Conservation (phyloP, 2,888 invertebrate species). For the Nomada flava region DNA sequence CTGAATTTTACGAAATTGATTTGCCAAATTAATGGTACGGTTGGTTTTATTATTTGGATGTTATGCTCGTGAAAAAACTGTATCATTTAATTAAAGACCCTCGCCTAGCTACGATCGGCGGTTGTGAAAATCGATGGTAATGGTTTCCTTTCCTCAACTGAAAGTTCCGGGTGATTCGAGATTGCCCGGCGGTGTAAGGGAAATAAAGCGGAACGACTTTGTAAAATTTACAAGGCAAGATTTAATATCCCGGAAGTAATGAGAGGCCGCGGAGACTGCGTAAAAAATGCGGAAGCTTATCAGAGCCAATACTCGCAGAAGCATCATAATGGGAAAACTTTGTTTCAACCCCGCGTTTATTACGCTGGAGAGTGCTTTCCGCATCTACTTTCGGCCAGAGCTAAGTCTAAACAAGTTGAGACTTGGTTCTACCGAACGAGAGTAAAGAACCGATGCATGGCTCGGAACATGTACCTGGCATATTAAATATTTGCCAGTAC, state of each 20-base stretch:
- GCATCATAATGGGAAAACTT: slow-evolving; percentile 33
- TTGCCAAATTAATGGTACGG: too few relatives aligned
- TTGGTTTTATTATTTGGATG: too few relatives aligned
- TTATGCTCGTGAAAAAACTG: too few relatives aligned
- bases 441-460: too few relatives aligned
- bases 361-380: slow-evolving; percentile 22
- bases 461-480: too few relatives aligned
- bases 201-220: not conserved
- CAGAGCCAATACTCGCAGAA: slow-evolving; percentile 4
- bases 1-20: not conserved
- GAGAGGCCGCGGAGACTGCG: not conserved
- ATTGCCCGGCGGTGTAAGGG: too few relatives aligned
- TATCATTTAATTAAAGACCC: too few relatives aligned
- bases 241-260: slow-evolving; percentile 11
- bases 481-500: too few relatives aligned
- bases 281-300: slow-evolving; percentile 19
- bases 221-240: not conserved
- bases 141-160: too few relatives aligned
- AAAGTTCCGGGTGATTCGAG: too few relatives aligned
- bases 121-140: too few relatives aligned
- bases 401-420: not conserved
- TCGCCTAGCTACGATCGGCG: too few relatives aligned
- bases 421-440: not conserved
- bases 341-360: slow-evolving; percentile 12
- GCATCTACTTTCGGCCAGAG: not conserved